Percentiles rank a stretch among this genome's conserved stretches.
These are phyloP conservation scores for Magallana nippona DNA, from an alignment of 2,888 invertebrate species.

Conservation along the genomic window DNA sequence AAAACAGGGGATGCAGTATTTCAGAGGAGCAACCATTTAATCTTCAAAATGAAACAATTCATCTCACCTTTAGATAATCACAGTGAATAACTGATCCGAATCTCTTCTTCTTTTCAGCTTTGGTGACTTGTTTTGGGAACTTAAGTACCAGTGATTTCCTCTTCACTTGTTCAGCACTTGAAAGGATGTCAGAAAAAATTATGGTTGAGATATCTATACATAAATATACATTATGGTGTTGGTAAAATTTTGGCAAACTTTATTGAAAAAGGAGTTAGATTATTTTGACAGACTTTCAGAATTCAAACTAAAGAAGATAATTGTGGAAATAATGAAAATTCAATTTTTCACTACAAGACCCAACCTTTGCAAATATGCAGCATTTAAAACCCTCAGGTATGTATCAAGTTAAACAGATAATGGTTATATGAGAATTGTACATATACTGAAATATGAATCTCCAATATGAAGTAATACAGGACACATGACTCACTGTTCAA, in stretches of 20 bases:
- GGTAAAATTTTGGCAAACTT: too few species aligned
- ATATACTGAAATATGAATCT: background rate
- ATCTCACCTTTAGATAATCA: constrained; percentile 88
- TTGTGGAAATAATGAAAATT: too few species aligned
- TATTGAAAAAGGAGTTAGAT: too few species aligned
- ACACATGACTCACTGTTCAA: constrained; percentile 83
- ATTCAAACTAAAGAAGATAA: too few species aligned
- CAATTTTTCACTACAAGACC: too few species aligned
- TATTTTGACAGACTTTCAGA: too few species aligned
- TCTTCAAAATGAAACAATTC: background rate
- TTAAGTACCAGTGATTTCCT: constrained; percentile 88
- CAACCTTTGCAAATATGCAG: too few species aligned
- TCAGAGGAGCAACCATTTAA: background rate
- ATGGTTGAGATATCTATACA: background rate
- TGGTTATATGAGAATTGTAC: too few species aligned
- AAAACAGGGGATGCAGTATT: too few species aligned
- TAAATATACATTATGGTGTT: too few species aligned
- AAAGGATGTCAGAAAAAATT: constrained; percentile 33
- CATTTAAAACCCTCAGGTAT: too few species aligned
- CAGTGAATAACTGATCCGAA: constrained; percentile 88
- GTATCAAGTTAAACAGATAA: too few species aligned
- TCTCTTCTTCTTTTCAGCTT: constrained; percentile 83
- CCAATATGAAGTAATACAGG: background rate
- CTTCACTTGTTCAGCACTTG: constrained; percentile 89
- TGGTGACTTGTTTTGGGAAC: constrained; percentile 88